These are phyloP conservation scores for Eulacestoma nigropectus DNA, from an alignment of 2,113 vertebrate species.

Conservation along the genomic window DNA sequence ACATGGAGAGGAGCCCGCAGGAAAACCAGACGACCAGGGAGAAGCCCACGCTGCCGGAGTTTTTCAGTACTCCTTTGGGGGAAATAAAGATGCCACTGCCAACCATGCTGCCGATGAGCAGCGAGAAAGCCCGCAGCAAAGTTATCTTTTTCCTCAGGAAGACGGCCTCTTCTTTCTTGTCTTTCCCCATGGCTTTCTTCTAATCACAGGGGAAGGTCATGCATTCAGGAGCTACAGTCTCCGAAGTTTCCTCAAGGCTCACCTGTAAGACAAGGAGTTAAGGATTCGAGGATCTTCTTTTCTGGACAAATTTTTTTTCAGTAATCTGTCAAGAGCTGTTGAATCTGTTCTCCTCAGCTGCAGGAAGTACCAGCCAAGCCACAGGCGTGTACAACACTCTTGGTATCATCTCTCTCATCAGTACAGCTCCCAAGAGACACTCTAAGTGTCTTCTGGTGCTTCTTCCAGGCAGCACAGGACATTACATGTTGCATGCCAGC, in stretches of 20 bases:
- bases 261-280: conserved; percentile 39
- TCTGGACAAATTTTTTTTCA: neutral
- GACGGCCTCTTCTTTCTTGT: conserved; percentile 53
- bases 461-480: neutral
- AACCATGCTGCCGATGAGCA: conserved; percentile 83
- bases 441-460: neutral
- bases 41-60: conserved; percentile 82
- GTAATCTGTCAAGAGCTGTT: neutral
- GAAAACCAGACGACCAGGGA: conserved; percentile 82
- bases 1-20: conserved; percentile 81
- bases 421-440: neutral
- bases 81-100: conserved; percentile 90
- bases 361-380: neutral
- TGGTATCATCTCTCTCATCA: neutral
- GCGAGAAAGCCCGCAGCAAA: conserved; percentile 73
- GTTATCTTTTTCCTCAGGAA: conserved; percentile 78
- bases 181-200: conserved; percentile 33
- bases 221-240: neutral
- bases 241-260: neutral
- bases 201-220: neutral
- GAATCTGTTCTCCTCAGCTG: neutral
- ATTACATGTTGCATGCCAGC: neutral
- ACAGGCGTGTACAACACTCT: neutral
- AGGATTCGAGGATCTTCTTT: neutral
- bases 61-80: conserved; percentile 84